Evolutionary conservation across 2,888 invertebrate species (phyloP).

Genomic region (Hydrotaea cyrtoneurina): DNA sequence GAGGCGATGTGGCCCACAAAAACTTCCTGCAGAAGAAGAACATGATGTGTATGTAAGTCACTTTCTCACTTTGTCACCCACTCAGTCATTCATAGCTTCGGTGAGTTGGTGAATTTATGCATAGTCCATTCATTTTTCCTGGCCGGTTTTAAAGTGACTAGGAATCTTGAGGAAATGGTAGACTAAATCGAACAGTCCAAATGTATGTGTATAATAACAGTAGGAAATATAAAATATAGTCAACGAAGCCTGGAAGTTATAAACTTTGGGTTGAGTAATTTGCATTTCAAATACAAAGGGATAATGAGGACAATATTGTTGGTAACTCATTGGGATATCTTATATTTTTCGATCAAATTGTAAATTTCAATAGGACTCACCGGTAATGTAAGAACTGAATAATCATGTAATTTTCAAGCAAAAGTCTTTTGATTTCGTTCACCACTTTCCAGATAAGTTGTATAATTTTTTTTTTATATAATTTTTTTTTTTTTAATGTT

Average conservation of each 20-base stretch:
- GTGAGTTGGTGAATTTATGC: not conserved
- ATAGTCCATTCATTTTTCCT: not conserved
- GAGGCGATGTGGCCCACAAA: not conserved
- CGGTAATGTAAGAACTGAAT: not conserved
- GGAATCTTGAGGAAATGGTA: not conserved
- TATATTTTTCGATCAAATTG: too few species aligned
- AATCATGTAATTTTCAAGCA: too few species aligned
- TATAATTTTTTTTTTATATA: too few species aligned
- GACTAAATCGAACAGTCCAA: not conserved
- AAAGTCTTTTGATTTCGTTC: too few species aligned
- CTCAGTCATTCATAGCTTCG: not conserved
- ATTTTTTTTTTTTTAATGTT: too few species aligned
- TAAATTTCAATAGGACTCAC: too few species aligned
- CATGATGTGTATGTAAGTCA: slow-evolving; percentile 1
- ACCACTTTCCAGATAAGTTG: too few species aligned
- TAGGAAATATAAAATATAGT: not conserved
- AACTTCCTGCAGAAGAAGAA: not conserved
- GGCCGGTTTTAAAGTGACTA: not conserved
- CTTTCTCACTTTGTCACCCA: not conserved
- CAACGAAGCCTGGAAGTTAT: not conserved
- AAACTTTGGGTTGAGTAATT: not conserved
- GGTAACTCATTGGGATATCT: not conserved
- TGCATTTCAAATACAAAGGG: not conserved
- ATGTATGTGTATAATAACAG: not conserved
- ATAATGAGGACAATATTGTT: not conserved